Percentiles rank a stretch among this genome's conserved stretches.
Conservation (phyloP, 2,797 vertebrate species). For the Neopelma chrysocephalum region DNA sequence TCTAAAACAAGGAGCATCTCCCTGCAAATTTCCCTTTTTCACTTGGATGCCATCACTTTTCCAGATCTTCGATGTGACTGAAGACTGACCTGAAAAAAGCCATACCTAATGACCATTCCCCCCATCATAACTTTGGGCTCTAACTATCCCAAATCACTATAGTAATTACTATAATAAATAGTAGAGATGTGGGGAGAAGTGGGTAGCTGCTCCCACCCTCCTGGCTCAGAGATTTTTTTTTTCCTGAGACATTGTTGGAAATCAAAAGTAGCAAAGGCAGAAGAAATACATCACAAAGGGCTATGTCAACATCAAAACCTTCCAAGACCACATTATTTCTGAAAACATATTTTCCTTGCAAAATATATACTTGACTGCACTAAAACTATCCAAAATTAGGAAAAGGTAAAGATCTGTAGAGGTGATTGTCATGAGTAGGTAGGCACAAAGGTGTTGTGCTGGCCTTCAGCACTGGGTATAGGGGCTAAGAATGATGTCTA, state of each 20-base stretch:
- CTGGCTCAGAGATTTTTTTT: background rate
- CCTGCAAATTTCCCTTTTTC: constrained; percentile 1
- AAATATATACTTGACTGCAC: background rate
- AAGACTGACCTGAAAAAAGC: background rate
- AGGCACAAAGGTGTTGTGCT: background rate
- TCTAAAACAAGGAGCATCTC: constrained; percentile 34
- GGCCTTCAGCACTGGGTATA: background rate
- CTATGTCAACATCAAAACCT: background rate
- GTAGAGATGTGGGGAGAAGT: background rate
- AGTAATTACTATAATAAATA: background rate
- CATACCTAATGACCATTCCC: background rate
- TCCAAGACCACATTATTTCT: background rate
- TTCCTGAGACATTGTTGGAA: background rate
- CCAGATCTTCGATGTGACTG: background rate
- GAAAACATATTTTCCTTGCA: background rate
- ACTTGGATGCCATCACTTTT: background rate
- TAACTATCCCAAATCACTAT: background rate
- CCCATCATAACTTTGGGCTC: background rate
- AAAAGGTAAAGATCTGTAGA: background rate
- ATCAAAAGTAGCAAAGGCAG: background rate
- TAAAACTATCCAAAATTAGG: background rate
- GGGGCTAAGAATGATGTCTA: background rate
- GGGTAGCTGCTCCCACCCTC: background rate
- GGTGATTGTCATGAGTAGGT: fast-evolving
- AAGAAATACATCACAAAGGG: background rate